Evolutionary conservation across 1,140 invertebrate genomes (phyloP), one percentile per base, ranked within the genome.

Genomic region (Campodea augens): DNA sequence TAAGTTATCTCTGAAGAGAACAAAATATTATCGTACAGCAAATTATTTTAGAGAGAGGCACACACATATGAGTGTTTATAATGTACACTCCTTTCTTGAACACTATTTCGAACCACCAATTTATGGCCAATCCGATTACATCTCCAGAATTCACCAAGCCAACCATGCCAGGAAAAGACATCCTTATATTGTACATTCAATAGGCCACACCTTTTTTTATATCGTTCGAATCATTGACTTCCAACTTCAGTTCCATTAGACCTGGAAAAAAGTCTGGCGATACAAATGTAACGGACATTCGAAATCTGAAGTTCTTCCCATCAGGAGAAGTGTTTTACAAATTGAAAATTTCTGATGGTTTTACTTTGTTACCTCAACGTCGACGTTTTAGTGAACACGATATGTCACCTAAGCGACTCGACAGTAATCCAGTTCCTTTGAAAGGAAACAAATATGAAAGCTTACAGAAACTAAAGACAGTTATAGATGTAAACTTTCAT

Each of bases 91-190:
- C n/a, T 19, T 3, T 13, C 22, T 41, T n/a, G 39, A 41, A 21
- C 22, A n/a, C n/a, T 19, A 19, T 13, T 41, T 41, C 22, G 3
- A 13, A 39, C 4, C 39, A 41, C 39, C 39, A 21, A 21, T 19
- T 21, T 41, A 41, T 41, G 18, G 4, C n/a, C 39, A n/a, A 20
- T 13, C 19, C 18, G 18, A 41, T 24, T 41, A 41, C 22, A 2
- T 41, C 18, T 42, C 45, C 29, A 13, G 32, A 40, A 53, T 53
- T 46, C n/a, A n/a, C n/a, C n/a, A n/a, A n/a, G n/a, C n/a, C n/a
- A 24, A 42, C 19, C 12, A 40, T 37, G 47, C 51, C 29, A 39
- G 47, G 21, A 25, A 43, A 24, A 32, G 12, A 21, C 15, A 53
- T 13, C 50, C 51, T 12, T 53, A 52, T 25, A 25, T 21, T 37